phyloP scores from a whole-genome alignment of 2,113 vertebrate genomes.

The Argyrosomus japonicus region DNA sequence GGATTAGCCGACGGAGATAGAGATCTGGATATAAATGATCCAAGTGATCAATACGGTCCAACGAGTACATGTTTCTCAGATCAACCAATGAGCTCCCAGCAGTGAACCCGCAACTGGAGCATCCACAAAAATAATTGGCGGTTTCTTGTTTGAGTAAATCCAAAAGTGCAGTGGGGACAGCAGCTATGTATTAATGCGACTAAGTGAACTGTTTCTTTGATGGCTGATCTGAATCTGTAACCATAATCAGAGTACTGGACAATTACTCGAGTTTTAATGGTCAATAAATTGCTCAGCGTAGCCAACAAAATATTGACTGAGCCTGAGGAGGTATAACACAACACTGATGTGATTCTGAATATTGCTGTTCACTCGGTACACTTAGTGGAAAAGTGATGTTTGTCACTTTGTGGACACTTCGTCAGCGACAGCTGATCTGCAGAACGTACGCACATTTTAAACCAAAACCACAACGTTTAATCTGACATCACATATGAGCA shows the following conservation, averaged over 20 bases:
- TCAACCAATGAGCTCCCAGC: conserved; percentile 36
- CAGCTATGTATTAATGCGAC: not conserved
- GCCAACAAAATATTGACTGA: conserved; percentile 20
- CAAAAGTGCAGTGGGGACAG: conserved; percentile 4
- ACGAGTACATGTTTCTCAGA: conserved; percentile 33
- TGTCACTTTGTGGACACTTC: not conserved
- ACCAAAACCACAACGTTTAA: too few relatives aligned
- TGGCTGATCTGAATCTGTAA: not conserved
- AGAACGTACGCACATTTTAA: not conserved
- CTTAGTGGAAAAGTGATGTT: too few relatives aligned
- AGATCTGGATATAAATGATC: conserved; percentile 47
- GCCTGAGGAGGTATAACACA: not conserved
- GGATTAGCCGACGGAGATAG: conserved; percentile 28
- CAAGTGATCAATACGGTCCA: conserved; percentile 48
- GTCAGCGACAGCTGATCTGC: conserved; percentile 1
- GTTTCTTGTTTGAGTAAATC: conserved; percentile 12
- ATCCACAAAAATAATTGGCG: conserved; percentile 28
- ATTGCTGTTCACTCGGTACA: conserved; percentile 28
- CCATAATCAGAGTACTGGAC: not conserved
- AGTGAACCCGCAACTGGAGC: conserved; percentile 34
- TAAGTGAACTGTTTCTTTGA: conserved; percentile 7
- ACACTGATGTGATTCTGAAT: conserved; percentile 11
- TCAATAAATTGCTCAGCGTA: conserved; percentile 16
- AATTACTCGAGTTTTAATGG: conserved; percentile 21
- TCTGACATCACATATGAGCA: not conserved